These are phyloP conservation scores for Lineus longissimus DNA, from an alignment of 1,140 invertebrate species.

Conservation along the genomic window DNA sequence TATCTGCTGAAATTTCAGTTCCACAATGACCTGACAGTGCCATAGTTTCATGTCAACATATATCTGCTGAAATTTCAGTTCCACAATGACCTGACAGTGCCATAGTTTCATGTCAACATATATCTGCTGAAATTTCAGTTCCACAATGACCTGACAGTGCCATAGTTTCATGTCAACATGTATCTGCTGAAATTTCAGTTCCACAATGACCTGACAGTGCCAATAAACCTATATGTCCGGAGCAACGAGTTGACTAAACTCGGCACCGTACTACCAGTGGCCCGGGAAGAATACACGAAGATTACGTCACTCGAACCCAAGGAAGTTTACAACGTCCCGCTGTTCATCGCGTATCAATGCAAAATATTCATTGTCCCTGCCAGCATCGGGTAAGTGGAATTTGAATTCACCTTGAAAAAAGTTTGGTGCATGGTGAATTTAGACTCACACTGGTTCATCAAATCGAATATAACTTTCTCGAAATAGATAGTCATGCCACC, in stretches of 20 bases:
- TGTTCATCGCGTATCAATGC: slow-evolving; percentile 77
- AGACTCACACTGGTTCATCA: background rate
- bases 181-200: slow-evolving; percentile 58
- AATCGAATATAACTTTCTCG: too few relatives aligned
- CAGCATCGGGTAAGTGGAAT: slow-evolving; percentile 64
- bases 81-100: too few relatives aligned
- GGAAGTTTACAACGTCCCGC: slow-evolving; percentile 69
- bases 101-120: too few relatives aligned
- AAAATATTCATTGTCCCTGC: slow-evolving; percentile 71
- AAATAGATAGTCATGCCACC: too few relatives aligned
- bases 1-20: too few relatives aligned
- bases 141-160: too few relatives aligned
- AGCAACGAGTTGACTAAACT: slow-evolving; percentile 62
- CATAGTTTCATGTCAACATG: too few relatives aligned
- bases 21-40: too few relatives aligned
- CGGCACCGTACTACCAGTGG: slow-evolving; percentile 11
- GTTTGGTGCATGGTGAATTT: background rate
- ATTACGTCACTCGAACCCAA: slow-evolving; percentile 70
- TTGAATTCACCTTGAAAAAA: background rate
- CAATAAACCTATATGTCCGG: slow-evolving; percentile 71
- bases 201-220: slow-evolving; percentile 72
- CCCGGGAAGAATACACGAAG: slow-evolving; percentile 63
- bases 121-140: too few relatives aligned
- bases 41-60: too few relatives aligned
- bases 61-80: too few relatives aligned